A percentile compares a stretch with the other conserved stretches of the same genome.
These are phyloP conservation scores for Carollia perspicillata DNA, from an alignment of 2,113 vertebrate species.

Conservation along the genomic window DNA sequence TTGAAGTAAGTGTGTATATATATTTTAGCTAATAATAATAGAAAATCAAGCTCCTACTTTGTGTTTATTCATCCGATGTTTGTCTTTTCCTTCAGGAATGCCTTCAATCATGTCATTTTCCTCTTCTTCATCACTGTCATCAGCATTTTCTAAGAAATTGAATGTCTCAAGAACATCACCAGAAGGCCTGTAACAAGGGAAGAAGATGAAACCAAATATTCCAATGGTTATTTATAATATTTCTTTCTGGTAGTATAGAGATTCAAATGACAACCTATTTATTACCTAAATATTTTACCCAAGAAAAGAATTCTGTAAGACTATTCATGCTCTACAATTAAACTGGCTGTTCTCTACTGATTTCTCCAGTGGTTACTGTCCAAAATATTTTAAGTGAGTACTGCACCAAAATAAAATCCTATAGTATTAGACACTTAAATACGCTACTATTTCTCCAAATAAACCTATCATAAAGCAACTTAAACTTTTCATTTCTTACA, in stretches of 20 bases:
- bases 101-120: conserved; percentile 97
- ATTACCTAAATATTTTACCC: background rate
- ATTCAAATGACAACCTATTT: conserved; percentile 1
- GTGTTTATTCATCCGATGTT: conserved; percentile 93
- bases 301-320: background rate
- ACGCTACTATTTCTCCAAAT: conserved; percentile 30
- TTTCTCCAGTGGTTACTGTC: background rate
- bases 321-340: background rate
- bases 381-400: conserved; percentile 2
- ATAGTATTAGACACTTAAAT: background rate
- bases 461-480: background rate
- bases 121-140: conserved; percentile 98
- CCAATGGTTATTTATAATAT: background rate
- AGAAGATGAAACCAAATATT: conserved; percentile 51
- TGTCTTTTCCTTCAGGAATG: conserved; percentile 90
- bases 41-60: conserved; percentile 85
- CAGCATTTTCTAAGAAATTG: conserved; percentile 98
- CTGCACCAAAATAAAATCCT: background rate
- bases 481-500: background rate
- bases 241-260: background rate
- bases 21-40: background rate
- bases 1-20: background rate
- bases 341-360: background rate
- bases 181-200: conserved; percentile 85
- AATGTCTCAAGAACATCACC: conserved; percentile 98